Conservation (phyloP, 2,113 vertebrate species). For the Eubucco bourcierii region DNA sequence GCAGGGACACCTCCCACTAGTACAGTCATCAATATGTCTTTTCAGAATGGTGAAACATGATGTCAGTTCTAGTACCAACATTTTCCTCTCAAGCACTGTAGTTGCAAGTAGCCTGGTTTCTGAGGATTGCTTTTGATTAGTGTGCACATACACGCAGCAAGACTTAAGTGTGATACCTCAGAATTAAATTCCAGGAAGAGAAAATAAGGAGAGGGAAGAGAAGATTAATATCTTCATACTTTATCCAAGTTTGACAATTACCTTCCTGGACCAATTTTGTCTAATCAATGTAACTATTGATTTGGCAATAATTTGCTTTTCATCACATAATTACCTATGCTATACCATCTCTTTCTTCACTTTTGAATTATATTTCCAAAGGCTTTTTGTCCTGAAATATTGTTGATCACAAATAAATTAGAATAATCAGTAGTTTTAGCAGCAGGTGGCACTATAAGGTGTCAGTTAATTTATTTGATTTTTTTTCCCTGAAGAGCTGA, state of each 20-base stretch:
- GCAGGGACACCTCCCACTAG: no score
- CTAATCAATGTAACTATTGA: constrained; percentile 38
- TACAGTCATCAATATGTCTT: background rate
- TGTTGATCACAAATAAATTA: background rate
- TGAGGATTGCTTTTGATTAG: background rate
- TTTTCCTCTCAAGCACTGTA: background rate
- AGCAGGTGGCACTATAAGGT: constrained; percentile 45
- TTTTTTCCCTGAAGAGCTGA: background rate
- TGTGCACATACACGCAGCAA: background rate
- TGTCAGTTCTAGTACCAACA: background rate
- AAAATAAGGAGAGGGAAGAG: background rate
- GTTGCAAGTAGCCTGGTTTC: background rate
- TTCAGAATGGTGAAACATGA: background rate
- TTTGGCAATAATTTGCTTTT: constrained; percentile 39
- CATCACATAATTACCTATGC: background rate
- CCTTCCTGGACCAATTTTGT: constrained; percentile 4
- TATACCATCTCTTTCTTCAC: background rate
- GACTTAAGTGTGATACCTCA: background rate
- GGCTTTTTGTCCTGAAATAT: background rate
- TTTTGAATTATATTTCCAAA: background rate
- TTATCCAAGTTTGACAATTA: constrained; percentile 22
- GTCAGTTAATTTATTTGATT: background rate
- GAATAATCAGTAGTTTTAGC: constrained; percentile 8
- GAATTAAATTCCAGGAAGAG: background rate
- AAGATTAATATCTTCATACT: background rate